These are phyloP conservation scores for Chelidonichthys spinosus DNA, from an alignment of 2,797 vertebrate genomes.

Conservation along the genomic window DNA sequence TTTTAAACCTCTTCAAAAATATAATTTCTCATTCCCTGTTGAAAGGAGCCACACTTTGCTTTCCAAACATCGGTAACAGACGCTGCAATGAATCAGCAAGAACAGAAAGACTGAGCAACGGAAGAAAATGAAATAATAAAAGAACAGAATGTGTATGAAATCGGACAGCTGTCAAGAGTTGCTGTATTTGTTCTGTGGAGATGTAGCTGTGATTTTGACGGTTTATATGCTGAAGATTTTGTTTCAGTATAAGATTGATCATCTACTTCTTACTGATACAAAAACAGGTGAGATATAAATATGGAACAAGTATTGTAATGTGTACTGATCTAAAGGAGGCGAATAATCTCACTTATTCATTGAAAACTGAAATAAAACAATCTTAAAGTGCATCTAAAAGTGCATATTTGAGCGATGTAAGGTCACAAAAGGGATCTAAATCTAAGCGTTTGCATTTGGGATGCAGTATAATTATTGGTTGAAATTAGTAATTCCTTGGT, in stretches of 20 bases:
- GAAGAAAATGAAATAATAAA: conserved; percentile 11
- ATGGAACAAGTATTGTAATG: not conserved
- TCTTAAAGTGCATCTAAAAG: no score
- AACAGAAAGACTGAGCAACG: conserved; percentile 25
- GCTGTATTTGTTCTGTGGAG: conserved; percentile 18
- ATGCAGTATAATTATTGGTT: no score
- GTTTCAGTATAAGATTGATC: conserved; percentile 17
- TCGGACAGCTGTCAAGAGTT: not conserved
- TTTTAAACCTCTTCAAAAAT: conserved; percentile 49
- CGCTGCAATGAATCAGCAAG: conserved; percentile 36
- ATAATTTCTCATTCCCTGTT: conserved; percentile 41
- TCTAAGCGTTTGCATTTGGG: no score
- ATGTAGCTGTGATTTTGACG: not conserved
- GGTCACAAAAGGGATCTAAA: no score
- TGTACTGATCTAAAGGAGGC: not conserved
- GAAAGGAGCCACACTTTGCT: conserved; percentile 41
- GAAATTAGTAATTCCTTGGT: no score
- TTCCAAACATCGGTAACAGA: conserved; percentile 44
- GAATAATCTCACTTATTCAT: not conserved
- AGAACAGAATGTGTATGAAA: not conserved
- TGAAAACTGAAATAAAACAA: no score
- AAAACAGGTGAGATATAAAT: not conserved
- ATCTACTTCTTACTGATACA: not conserved
- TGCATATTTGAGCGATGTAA: no score
- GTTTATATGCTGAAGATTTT: conserved; percentile 2